phyloP scores from a whole-genome alignment of 2,888 invertebrate species.

The Hirtodrosophila cameraria region DNA sequence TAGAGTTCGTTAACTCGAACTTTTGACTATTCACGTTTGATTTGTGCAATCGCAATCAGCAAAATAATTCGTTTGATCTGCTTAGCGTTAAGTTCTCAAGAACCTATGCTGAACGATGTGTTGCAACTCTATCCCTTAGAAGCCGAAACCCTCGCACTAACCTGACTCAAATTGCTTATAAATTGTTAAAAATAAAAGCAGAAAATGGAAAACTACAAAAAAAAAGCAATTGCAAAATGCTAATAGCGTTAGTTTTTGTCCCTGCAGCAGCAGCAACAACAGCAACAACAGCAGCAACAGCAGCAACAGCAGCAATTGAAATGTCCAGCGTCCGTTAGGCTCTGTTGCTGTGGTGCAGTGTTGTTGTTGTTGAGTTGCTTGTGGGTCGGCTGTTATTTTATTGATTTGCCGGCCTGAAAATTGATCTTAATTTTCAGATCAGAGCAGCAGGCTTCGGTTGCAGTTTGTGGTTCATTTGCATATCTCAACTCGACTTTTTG shows the following conservation, averaged over 20 bases:
- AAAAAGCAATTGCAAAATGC: constrained; percentile 34
- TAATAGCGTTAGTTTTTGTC: constrained; percentile 46
- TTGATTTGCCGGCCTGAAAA: constrained; percentile 70
- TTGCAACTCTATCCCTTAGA: too few species aligned
- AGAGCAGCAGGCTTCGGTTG: constrained; percentile 24
- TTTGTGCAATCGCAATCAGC: too few species aligned
- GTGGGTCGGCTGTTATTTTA: constrained; percentile 50
- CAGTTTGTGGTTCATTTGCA: constrained; percentile 50
- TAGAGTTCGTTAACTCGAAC: too few species aligned
- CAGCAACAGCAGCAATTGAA: constrained; percentile 60
- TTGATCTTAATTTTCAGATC: constrained; percentile 61
- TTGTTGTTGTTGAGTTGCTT: constrained; percentile 6
- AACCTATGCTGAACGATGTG: too few species aligned
- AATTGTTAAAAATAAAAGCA: constrained; percentile 62
- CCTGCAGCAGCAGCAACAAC: constrained; percentile 56
- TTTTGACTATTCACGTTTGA: too few species aligned
- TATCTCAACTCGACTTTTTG: constrained; percentile 39
- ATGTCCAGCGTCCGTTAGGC: constrained; percentile 58
- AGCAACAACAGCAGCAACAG: constrained; percentile 31
- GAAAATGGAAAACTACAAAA: too few species aligned
- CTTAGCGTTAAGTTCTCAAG: too few species aligned
- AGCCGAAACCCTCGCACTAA: constrained; percentile 15
- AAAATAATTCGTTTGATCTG: too few species aligned
- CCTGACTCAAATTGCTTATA: constrained; percentile 76
- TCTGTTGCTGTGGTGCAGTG: constrained; percentile 9